phyloP scores from a whole-genome alignment of 2,797 vertebrate genomes.

The Gephyroberyx darwinii region DNA sequence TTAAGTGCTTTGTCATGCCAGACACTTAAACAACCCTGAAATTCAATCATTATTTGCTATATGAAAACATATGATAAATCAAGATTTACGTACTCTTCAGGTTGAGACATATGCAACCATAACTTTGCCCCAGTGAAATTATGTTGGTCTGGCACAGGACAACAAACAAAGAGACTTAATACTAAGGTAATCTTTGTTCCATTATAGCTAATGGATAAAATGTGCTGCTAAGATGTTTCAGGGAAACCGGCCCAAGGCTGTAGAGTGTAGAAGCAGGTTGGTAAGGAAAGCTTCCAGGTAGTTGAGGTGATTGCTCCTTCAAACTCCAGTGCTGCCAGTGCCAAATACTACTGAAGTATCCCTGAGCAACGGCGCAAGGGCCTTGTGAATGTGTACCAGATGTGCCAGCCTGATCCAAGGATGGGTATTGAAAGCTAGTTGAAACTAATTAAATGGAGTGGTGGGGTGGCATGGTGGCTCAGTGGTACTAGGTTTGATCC shows the following conservation, averaged over 20 bases:
- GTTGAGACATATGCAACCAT: background rate
- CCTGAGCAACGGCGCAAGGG: background rate
- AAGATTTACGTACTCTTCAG: too few relatives aligned
- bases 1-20: too few relatives aligned
- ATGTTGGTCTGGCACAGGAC: background rate
- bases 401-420: background rate
- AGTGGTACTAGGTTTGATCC: background rate
- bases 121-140: background rate
- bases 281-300: background rate
- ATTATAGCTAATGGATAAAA: background rate
- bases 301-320: background rate
- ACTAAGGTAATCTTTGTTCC: too few relatives aligned
- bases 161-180: background rate
- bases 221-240: too few relatives aligned
- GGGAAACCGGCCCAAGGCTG: too few relatives aligned
- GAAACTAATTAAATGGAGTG: background rate
- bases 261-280: background rate
- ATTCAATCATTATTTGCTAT: too few relatives aligned
- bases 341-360: background rate
- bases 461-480: background rate
- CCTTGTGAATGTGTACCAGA: background rate
- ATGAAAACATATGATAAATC: too few relatives aligned
- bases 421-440: background rate
- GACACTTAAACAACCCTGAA: too few relatives aligned
- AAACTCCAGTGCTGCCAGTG: background rate